Conservation (phyloP, 2,113 vertebrate genomes). For the Cnemophilus loriae region DNA sequence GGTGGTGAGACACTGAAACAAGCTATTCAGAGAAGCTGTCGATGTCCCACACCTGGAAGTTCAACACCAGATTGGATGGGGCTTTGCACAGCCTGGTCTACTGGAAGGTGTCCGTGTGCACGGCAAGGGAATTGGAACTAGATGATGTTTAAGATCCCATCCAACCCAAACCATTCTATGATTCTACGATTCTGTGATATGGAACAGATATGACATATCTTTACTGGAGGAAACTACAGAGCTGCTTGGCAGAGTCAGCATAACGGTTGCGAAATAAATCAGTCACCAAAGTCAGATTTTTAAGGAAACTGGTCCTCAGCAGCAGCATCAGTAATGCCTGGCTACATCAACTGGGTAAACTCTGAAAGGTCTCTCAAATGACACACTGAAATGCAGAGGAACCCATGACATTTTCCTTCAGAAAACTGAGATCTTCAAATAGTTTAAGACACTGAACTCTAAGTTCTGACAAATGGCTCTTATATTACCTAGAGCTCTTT, state of each 20-base stretch:
- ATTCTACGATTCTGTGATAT: background rate
- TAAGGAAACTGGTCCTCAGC: background rate
- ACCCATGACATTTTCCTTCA: background rate
- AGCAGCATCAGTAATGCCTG: background rate
- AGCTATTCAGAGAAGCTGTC: background rate
- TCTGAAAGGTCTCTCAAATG: background rate
- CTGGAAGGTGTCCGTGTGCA: background rate
- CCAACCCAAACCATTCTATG: background rate
- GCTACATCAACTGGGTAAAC: background rate
- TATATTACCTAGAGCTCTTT: background rate
- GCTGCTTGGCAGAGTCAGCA: background rate
- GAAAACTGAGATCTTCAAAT: background rate
- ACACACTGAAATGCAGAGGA: background rate
- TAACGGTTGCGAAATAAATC: background rate
- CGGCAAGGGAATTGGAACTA: background rate
- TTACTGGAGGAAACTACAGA: background rate
- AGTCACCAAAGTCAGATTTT: background rate
- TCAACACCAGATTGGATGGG: background rate
- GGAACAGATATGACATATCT: background rate
- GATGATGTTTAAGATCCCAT: background rate
- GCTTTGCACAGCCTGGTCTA: background rate
- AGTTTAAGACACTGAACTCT: background rate
- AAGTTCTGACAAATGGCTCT: background rate
- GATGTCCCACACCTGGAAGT: background rate
- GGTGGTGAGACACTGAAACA: background rate